phyloP scores from a whole-genome alignment of 2,888 invertebrate species.

The Heliconius ismenius region DNA sequence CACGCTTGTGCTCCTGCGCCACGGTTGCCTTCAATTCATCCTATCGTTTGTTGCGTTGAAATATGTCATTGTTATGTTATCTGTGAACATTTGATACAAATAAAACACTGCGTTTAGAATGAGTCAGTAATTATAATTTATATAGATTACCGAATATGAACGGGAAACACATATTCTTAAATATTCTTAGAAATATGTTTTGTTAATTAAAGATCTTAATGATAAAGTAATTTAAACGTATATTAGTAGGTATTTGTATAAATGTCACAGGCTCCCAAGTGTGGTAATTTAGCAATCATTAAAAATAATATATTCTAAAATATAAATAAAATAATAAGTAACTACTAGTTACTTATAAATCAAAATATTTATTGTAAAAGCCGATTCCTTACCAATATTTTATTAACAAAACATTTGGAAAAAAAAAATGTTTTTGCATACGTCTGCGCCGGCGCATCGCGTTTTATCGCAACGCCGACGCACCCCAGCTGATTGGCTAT shows the following conservation, averaged over 20 bases:
- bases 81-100: conserved; percentile 33
- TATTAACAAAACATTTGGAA: neutral
- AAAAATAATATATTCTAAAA: too few species aligned
- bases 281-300: too few species aligned
- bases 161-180: too few species aligned
- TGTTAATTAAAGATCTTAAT: too few species aligned
- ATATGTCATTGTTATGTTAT: conserved; percentile 37
- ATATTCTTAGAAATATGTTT: too few species aligned
- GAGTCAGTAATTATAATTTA: neutral
- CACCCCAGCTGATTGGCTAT: conserved; percentile 78
- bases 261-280: too few species aligned
- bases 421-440: conserved; percentile 41
- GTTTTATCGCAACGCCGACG: conserved; percentile 61
- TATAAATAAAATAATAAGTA: too few species aligned
- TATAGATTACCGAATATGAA: neutral
- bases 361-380: neutral
- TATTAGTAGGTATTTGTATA: too few species aligned
- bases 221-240: too few species aligned
- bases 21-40: too few species aligned
- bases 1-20: too few species aligned
- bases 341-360: too few species aligned
- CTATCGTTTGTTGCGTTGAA: conserved; percentile 41
- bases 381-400: neutral
- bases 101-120: neutral
- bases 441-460: conserved; percentile 47